Evolutionary conservation across 2,113 vertebrate genomes (phyloP).

Genomic region (Speoplatyrhinus poulsoni): DNA sequence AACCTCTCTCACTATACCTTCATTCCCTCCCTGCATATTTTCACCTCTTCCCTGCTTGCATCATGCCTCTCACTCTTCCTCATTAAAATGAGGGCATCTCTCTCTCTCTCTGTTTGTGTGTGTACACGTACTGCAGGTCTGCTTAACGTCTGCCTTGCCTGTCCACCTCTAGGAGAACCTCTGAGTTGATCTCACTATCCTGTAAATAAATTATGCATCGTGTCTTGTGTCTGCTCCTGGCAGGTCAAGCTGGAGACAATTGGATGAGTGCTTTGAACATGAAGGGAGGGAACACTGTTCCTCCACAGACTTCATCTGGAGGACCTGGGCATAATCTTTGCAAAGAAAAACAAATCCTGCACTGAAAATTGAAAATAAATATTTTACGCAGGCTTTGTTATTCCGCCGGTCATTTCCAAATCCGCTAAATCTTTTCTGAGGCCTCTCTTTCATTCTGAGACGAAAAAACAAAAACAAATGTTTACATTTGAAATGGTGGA

Average conservation of each 20-base stretch:
- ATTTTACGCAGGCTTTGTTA: neutral
- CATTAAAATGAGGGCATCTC: slow-evolving; percentile 2
- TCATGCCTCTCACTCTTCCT: neutral
- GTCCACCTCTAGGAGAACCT: neutral
- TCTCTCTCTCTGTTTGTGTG: neutral
- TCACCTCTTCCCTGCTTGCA: neutral
- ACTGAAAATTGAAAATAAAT: slow-evolving; percentile 3
- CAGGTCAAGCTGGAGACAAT: slow-evolving; percentile 15
- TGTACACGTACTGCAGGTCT: neutral
- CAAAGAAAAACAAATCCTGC: slow-evolving; percentile 1
- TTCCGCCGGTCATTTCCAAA: slow-evolving; percentile 15
- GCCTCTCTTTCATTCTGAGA: neutral
- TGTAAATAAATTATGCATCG: slow-evolving; percentile 20
- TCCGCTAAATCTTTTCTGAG: neutral
- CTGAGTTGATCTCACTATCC: slow-evolving; percentile 19
- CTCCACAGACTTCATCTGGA: slow-evolving; percentile 8
- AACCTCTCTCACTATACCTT: neutral
- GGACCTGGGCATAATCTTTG: neutral
- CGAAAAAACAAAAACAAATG: slow-evolving; percentile 30
- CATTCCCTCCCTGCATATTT: slow-evolving; percentile 2
- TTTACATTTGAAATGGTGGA: slow-evolving; percentile 43
- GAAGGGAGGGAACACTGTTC: slow-evolving; percentile 17
- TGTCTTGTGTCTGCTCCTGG: neutral
- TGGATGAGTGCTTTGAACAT: slow-evolving; percentile 2
- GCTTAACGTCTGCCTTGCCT: neutral